Percentiles rank a stretch among this genome's conserved stretches.
Conservation (phyloP, 2,888 invertebrate species). For the Hartigia nigra region DNA sequence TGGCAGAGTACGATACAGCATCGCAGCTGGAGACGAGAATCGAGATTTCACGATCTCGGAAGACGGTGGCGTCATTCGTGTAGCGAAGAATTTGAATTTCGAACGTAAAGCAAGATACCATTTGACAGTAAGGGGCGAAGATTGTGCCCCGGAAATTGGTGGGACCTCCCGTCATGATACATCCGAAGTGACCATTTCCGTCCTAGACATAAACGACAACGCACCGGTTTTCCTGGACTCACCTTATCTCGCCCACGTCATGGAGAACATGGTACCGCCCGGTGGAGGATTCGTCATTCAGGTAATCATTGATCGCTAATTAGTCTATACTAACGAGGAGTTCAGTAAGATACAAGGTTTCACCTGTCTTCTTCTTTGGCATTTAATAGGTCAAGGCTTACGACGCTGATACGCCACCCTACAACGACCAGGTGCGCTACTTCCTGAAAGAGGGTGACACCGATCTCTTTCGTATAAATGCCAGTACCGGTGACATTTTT, state of each 20-base stretch:
- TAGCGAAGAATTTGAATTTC: constrained; percentile 93
- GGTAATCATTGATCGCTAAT: constrained; percentile 42
- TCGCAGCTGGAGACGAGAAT: constrained; percentile 89
- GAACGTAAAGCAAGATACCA: constrained; percentile 89
- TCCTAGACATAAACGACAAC: constrained; percentile 94
- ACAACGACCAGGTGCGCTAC: constrained; percentile 91
- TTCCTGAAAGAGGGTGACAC: constrained; percentile 94
- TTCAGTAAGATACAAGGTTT: not conserved
- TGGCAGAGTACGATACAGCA: constrained; percentile 92
- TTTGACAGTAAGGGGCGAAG: constrained; percentile 87
- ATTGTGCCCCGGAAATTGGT: constrained; percentile 80
- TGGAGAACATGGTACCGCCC: constrained; percentile 90
- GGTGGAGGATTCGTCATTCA: constrained; percentile 76
- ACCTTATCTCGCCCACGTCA: constrained; percentile 92
- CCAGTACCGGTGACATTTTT: constrained; percentile 90
- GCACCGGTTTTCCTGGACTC: constrained; percentile 93
- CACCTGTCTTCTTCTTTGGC: not conserved
- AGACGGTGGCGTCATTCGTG: constrained; percentile 89
- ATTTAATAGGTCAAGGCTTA: constrained; percentile 80
- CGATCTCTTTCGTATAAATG: constrained; percentile 91
- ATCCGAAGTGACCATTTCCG: constrained; percentile 83
- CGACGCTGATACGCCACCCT: constrained; percentile 91
- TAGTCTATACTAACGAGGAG: not conserved
- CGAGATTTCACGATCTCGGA: constrained; percentile 92
- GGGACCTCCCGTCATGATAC: constrained; percentile 74